phyloP scores from a whole-genome alignment of 2,888 invertebrate genomes.

The Lepidonotus clava region DNA sequence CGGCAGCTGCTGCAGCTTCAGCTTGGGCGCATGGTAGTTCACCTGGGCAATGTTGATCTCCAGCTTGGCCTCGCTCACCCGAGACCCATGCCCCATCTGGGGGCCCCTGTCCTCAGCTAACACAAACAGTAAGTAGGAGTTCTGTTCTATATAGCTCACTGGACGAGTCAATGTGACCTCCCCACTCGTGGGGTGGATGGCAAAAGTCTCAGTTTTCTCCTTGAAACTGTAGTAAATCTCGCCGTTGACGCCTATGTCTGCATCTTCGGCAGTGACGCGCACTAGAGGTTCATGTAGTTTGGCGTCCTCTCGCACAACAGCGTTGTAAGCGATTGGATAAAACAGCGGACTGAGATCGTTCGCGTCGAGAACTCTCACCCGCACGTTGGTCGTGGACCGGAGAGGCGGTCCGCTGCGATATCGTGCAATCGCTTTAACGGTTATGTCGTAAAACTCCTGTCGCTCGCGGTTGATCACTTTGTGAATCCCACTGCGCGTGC shows the following conservation, averaged over 20 bases:
- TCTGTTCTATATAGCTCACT: conserved; percentile 86
- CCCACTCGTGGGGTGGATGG: conserved; percentile 95
- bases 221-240: conserved; percentile 97
- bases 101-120: conserved; percentile 92
- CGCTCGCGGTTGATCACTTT: conserved; percentile 96
- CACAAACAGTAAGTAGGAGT: conserved; percentile 88
- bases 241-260: conserved; percentile 96
- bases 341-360: conserved; percentile 95
- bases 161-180: conserved; percentile 91
- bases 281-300: conserved; percentile 90
- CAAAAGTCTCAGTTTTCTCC: conserved; percentile 87
- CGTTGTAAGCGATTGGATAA: conserved; percentile 92
- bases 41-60: conserved; percentile 86
- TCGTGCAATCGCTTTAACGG: conserved; percentile 85
- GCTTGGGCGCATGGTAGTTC: conserved; percentile 92
- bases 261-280: conserved; percentile 91
- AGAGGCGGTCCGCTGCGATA: conserved; percentile 80
- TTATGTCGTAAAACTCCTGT: conserved; percentile 89
- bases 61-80: conserved; percentile 57
- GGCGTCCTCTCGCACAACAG: conserved; percentile 92
- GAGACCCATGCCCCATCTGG: conserved; percentile 41
- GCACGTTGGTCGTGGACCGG: conserved; percentile 81
- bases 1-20: conserved; percentile 88
- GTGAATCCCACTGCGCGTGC: conserved; percentile 92
- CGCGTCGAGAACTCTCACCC: conserved; percentile 80